These are phyloP conservation scores for Tyto alba DNA, from an alignment of 2,113 vertebrate genomes.

Conservation along the genomic window DNA sequence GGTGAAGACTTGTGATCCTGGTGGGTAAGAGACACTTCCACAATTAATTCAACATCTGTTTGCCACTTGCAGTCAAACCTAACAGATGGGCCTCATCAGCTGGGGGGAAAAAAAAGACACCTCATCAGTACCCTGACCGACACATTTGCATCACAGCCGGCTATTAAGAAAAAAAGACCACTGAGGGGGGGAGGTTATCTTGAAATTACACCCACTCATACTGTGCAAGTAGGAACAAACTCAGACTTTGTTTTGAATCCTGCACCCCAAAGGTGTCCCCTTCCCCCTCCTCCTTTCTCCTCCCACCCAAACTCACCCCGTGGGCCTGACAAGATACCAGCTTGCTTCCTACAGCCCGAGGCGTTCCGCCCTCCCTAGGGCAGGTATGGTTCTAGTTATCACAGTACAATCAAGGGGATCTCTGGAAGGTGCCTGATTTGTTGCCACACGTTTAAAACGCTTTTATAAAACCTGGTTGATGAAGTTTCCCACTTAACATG, in stretches of 20 bases:
- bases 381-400: fast-evolving
- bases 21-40: not conserved
- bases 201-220: not conserved
- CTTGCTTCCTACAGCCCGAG: not conserved
- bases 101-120: not conserved
- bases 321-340: not conserved
- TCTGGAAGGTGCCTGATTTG: not conserved
- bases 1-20: not conserved
- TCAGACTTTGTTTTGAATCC: not conserved
- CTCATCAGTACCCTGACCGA: not conserved
- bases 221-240: not conserved
- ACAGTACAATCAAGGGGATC: not conserved
- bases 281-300: not conserved
- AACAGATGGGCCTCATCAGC: not conserved
- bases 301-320: fast-evolving
- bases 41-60: not conserved
- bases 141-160: not conserved
- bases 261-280: not conserved
- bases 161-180: not conserved
- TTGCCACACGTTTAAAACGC: not conserved
- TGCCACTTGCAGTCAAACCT: not conserved
- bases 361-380: not conserved
- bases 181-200: not conserved
- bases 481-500: not conserved
- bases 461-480: not conserved